Base-by-base conservation (phyloP, 2,888 invertebrate species). In the Tanytarsus gracilentus region DNA sequence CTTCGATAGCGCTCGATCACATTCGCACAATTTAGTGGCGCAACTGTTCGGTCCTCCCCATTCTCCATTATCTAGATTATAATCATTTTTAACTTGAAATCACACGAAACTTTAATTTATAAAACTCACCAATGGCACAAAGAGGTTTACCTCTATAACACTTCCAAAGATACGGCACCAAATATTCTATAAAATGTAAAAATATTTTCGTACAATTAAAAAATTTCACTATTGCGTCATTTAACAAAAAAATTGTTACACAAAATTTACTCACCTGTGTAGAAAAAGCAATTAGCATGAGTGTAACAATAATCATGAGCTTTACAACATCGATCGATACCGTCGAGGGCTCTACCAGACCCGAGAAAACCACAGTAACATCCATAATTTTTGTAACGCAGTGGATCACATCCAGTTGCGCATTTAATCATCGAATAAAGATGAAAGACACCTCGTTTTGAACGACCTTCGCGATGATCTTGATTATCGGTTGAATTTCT, bases 311-410 rank as follows among this genome's bases (percentile, higher is more conserved):
- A 81, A 73, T 93, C 92, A 71, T 93, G 93, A 69, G 83, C 79
- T 67, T 85, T 83, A 69, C 92, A 92, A 71, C 92, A 93, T 66
- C 86, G 64, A 67, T 67, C 91, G 63, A 92, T 89, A 21, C 85
- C 86, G 72, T 92, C 90, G 27, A 86, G 83, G 1, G 87, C 80
- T 63, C 79, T 75, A 7, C 91, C 91, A 0, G 85, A 82, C 0
- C 92, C 92, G 2, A 89, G 77, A 69, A 91, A 88, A 3, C 93
- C 92, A 68, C 92, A 93, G 71, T 87, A 93, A 71, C 92, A 93
- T 2, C 92, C 92, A 67, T 93, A 92, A 8, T 23, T 44, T 70
- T 90, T 90, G 70, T 86, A 90, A 7, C 80, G 76, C 2, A 91
- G 71, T 0, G 92, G 92, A 69, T 90, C 84, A 67, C 93, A 93